Evolutionary conservation across 2,888 invertebrate species (phyloP).

Genomic region (Erynnis tages): DNA sequence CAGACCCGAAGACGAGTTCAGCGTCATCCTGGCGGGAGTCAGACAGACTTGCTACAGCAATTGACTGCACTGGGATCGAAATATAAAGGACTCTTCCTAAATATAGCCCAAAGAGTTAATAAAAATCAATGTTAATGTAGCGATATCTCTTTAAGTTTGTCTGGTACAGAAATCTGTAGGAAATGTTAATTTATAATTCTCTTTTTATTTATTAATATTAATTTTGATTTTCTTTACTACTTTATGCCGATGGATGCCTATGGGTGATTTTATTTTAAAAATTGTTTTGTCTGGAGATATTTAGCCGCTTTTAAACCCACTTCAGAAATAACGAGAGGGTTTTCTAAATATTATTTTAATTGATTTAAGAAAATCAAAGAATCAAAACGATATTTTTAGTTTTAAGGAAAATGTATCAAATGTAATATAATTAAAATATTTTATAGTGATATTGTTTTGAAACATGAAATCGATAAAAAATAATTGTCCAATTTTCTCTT

Average conservation of each 20-base stretch:
- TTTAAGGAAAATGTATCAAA: constrained; percentile 20
- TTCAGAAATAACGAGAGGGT: too few relatives aligned
- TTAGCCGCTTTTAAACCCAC: too few relatives aligned
- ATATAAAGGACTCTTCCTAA: constrained; percentile 50
- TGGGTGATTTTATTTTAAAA: neutral
- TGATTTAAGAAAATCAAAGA: neutral
- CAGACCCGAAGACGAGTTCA: constrained; percentile 93
- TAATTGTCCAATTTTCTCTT: neutral
- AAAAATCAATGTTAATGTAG: constrained; percentile 12
- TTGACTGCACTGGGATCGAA: constrained; percentile 63
- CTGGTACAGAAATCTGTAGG: constrained; percentile 4
- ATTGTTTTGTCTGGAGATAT: too few relatives aligned
- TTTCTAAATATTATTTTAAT: neutral
- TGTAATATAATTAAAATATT: constrained; percentile 8
- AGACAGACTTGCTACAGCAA: constrained; percentile 93
- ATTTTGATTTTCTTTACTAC: neutral
- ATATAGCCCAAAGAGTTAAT: constrained; percentile 48
- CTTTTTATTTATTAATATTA: constrained; percentile 18
- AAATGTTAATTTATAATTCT: constrained; percentile 14
- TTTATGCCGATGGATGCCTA: constrained; percentile 7
- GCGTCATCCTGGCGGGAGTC: constrained; percentile 93
- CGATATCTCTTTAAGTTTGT: constrained; percentile 1
- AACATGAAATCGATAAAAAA: neutral
- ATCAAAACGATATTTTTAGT: constrained; percentile 4
- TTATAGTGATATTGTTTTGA: neutral